Evolutionary conservation across 1,140 invertebrate species (phyloP).

Genomic region (Scaptomyza graminum): DNA sequence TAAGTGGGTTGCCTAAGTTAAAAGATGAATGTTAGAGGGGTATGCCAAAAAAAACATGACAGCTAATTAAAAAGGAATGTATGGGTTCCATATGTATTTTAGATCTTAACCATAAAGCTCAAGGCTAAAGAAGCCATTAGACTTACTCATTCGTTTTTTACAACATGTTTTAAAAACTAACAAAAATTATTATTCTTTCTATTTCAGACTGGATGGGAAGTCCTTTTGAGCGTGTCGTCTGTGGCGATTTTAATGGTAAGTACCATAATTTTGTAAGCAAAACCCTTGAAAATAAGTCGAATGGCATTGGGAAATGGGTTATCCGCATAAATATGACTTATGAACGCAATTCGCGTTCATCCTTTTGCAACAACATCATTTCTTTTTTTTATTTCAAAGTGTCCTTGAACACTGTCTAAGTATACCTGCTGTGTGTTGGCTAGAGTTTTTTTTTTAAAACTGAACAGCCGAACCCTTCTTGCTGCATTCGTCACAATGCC

Average conservation of each 20-base stretch:
- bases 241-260: conserved; percentile 93
- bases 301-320: conserved; percentile 72
- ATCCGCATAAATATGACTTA: conserved; percentile 41
- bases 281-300: conserved; percentile 62
- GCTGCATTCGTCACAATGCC: conserved; percentile 54
- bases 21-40: background rate
- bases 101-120: conserved; percentile 11
- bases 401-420: conserved; percentile 51
- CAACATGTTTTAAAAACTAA: conserved; percentile 13
- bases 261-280: conserved; percentile 19
- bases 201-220: conserved; percentile 93
- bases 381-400: conserved; percentile 48
- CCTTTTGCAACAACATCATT: conserved; percentile 22
- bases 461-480: conserved; percentile 56
- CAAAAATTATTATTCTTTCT: conserved; percentile 52
- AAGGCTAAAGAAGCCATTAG: conserved; percentile 52
- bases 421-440: conserved; percentile 40
- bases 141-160: conserved; percentile 23
- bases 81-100: conserved; percentile 22
- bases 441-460: no score
- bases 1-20: conserved; percentile 54
- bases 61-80: conserved; percentile 29
- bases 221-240: conserved; percentile 94
- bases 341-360: conserved; percentile 8
- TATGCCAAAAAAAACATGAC: conserved; percentile 1